Base-by-base conservation (phyloP, 2,888 invertebrate genomes). In the Caradrina clavipalpis region DNA sequence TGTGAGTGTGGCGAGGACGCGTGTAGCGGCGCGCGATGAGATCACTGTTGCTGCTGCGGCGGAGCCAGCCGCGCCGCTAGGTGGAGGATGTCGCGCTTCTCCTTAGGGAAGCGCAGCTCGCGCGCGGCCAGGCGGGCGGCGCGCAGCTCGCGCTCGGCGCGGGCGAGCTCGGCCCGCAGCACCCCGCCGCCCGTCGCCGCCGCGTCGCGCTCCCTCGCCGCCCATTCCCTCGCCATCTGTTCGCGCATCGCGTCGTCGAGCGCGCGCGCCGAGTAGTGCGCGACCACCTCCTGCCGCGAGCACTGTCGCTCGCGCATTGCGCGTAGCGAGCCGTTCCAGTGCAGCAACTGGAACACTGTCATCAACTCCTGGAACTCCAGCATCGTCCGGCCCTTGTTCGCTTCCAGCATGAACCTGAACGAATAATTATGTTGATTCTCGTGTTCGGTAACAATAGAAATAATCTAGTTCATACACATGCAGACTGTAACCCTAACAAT, bases 201-300 rank as follows among this genome's bases (percentile, higher is more conserved):
- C 45, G 93, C 92, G 61, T 94, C 94, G 7, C 94, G 85, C 78
- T 94, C 94, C 49, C 98, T 96, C 13, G 98, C 98, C 69, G 99
- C 98, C 99, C 99, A 99, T 92, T 99, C 99, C 62, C 99, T 96
- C 17, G 99, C 99, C 99, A 99, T 99, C 95, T 98, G 98, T 73
- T 98, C 98, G 76, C 99, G 97, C 99, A 99, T 99, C 90, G 98
- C 98, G 89, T 99, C 99, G 89, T 99, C 99, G 35, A 99, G 96
- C 51, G 98, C 98, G 31, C 99, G 97, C 92, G 99, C 98, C 26
- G 98, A 98, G 93, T 99, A 99, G 93, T 99, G 99, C 57, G 98
- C 98, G 22, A 99, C 98, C 51, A 94, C 92, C 92, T 99, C 99
- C 91, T 99, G 99, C 83, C 99, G 96, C 74, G 99, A 99, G 94